Evolutionary conservation across 2,888 invertebrate genomes (phyloP), one percentile per base, ranked within the genome.

Genomic region (Julus scandinavius): DNA sequence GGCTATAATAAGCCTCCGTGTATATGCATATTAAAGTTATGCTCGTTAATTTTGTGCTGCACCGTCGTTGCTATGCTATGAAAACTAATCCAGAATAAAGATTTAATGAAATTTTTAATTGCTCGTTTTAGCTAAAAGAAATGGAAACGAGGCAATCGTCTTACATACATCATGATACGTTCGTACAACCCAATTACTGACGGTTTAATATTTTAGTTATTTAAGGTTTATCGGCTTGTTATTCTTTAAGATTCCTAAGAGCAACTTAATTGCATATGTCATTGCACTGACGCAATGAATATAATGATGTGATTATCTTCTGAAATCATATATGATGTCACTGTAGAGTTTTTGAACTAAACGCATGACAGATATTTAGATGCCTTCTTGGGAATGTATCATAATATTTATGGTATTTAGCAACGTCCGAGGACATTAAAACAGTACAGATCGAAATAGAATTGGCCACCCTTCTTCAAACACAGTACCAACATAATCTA

Each of bases 21-120:
- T 72, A 72, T 72, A n/a, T 72, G 72, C 72, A 72, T 72, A 72
- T 29, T 72, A 72, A 72, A 20, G 72, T 72, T 72, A 72, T 72
- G 72, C 72, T 72, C 72, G 72, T 72, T 72, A 72, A 72, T 72
- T 20, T 72, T 9, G 20, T 29, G 11, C 72, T 72, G 72, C 72
- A 29, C 29, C n/a, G 11, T 11, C 9, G 29, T 72, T 9, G 29
- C 29, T 72, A 72, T 13, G 29, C 72, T 3, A 29, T 72, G 72
- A 72, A 72, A 72, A 20, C 29, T 72, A 72, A 72, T 72, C 72
- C 72, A 9, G 11, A 72, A 72, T 72, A 72, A 72, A 72, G 72
- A 29, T 72, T 72, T 72, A 72, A 72, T 72, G 72, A 72, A 72
- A n/a, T 11, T 29, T 72, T 72, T 72, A 72, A 72, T 72, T 72